Evolutionary conservation across 2,113 vertebrate genomes (phyloP).

Genomic region (Aspiorhynchus laticeps): DNA sequence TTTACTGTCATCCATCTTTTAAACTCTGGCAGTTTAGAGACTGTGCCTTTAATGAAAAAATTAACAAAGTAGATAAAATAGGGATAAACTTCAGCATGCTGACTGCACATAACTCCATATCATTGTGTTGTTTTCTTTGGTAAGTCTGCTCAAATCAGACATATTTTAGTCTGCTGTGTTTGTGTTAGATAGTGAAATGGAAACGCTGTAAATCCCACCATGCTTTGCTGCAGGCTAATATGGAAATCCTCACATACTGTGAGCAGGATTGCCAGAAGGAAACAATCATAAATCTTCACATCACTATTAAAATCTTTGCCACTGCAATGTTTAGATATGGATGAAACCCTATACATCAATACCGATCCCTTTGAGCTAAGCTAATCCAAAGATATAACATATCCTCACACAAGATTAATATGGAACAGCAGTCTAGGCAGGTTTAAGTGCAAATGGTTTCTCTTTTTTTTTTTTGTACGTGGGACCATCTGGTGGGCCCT

Average conservation of each 20-base stretch:
- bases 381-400: constrained; percentile 7
- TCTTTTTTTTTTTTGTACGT: constrained; percentile 13
- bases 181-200: neutral
- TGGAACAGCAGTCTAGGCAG: constrained; percentile 17
- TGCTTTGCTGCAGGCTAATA: constrained; percentile 12
- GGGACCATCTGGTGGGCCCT: constrained; percentile 56
- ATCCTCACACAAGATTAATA: constrained; percentile 44
- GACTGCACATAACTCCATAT: constrained; percentile 31
- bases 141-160: constrained; percentile 20
- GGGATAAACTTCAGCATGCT: neutral
- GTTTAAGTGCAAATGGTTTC: constrained; percentile 20
- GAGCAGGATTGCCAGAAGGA: neutral
- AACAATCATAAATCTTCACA: constrained; percentile 25
- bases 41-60: constrained; percentile 2
- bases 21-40: neutral
- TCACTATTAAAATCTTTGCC: constrained; percentile 5
- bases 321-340: constrained; percentile 30
- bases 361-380: constrained; percentile 3
- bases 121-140: constrained; percentile 18
- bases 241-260: constrained; percentile 25
- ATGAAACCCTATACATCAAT: constrained; percentile 16
- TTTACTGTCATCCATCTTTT: constrained; percentile 26
- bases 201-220: neutral
- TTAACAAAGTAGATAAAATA: neutral
- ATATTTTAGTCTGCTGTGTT: constrained; percentile 9